These are phyloP conservation scores for Colletes latitarsis DNA, from an alignment of 1,140 invertebrate genomes.

Conservation along the genomic window DNA sequence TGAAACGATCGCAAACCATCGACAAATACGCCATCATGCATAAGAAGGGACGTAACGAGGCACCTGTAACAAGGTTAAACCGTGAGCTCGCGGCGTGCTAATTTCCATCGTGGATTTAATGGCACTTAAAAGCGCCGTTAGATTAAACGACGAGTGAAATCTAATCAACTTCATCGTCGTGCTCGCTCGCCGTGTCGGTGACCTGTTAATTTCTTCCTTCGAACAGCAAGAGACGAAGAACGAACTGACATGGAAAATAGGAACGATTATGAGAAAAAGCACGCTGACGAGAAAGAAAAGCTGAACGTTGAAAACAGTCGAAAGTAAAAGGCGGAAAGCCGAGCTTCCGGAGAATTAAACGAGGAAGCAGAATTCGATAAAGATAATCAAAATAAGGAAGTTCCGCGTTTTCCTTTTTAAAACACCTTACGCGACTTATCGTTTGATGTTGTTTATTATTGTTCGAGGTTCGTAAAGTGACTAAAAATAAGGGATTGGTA, in stretches of 20 bases:
- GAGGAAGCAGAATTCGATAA: too few species aligned
- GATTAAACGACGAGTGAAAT: constrained; percentile 44
- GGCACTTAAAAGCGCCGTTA: constrained; percentile 43
- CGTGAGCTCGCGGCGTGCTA: constrained; percentile 37
- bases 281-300: neutral
- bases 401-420: too few species aligned
- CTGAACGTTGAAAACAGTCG: neutral
- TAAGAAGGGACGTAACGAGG: constrained; percentile 32
- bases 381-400: neutral
- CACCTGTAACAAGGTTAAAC: constrained; percentile 47
- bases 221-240: neutral
- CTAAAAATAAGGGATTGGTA: too few species aligned
- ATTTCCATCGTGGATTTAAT: constrained; percentile 47
- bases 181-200: neutral
- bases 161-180: constrained; percentile 43
- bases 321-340: neutral
- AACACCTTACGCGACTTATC: too few species aligned
- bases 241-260: constrained; percentile 10
- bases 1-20: constrained; percentile 12
- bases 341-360: neutral
- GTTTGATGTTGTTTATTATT: too few species aligned
- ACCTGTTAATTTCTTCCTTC: neutral
- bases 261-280: constrained; percentile 6
- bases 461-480: too few species aligned
- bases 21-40: constrained; percentile 26